Percentiles rank a stretch among this genome's conserved stretches.
These are phyloP conservation scores for Oryzias woworae DNA, from an alignment of 2,113 vertebrate species.

Conservation along the genomic window DNA sequence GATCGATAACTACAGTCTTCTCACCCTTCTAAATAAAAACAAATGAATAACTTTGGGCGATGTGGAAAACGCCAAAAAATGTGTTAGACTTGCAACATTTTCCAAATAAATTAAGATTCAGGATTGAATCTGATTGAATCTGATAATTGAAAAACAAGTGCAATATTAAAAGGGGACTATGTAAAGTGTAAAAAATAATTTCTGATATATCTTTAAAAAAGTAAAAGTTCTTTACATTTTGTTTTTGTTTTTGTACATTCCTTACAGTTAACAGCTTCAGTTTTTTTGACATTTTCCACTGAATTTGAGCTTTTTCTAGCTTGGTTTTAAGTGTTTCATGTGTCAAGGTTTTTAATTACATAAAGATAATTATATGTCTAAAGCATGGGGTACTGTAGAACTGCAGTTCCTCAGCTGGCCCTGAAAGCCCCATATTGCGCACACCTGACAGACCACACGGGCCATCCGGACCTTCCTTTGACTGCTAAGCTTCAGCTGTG, in stretches of 20 bases:
- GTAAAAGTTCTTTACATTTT: too few species aligned
- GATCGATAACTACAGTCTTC: slow-evolving; percentile 32
- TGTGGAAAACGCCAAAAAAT: neutral
- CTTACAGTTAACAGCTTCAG: too few species aligned
- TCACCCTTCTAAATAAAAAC: too few species aligned
- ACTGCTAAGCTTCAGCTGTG: slow-evolving; percentile 76
- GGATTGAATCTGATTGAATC: too few species aligned
- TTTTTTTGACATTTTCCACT: neutral
- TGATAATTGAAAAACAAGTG: too few species aligned
- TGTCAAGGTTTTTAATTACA: neutral
- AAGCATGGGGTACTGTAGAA: slow-evolving; percentile 9
- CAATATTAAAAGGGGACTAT: too few species aligned
- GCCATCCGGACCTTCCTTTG: slow-evolving; percentile 48
- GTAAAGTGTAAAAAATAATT: too few species aligned
- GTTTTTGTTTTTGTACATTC: too few species aligned
- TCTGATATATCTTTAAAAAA: too few species aligned
- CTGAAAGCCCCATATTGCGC: slow-evolving; percentile 56
- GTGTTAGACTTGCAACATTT: too few species aligned
- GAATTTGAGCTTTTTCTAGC: neutral
- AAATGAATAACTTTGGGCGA: too few species aligned
- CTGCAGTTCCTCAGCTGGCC: slow-evolving; percentile 14
- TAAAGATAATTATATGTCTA: neutral
- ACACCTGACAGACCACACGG: slow-evolving; percentile 63
- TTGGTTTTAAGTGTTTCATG: neutral
- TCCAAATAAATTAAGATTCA: too few species aligned